Conservation (phyloP, 1,140 invertebrate species). For the Cotesia chilonis region DNA sequence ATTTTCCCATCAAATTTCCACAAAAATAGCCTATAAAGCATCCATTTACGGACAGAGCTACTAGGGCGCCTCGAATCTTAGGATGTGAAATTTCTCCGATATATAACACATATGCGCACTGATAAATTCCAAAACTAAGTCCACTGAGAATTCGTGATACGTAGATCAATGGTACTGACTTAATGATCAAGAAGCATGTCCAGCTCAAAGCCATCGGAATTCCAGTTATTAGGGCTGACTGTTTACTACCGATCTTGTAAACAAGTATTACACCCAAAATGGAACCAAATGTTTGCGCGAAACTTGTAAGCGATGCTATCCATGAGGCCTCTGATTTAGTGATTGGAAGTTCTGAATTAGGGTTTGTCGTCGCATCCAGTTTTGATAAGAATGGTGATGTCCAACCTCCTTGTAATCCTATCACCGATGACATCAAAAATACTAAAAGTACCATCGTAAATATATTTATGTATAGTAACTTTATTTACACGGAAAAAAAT, state of each 20-base stretch:
- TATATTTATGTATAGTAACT: too few species aligned
- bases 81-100: conserved; percentile 72
- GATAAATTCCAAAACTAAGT: conserved; percentile 71
- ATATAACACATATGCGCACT: conserved; percentile 73
- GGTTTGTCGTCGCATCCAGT: conserved; percentile 50
- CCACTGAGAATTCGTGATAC: conserved; percentile 68
- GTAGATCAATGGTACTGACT: conserved; percentile 66
- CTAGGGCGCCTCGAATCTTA: conserved; percentile 73
- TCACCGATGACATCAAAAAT: conserved; percentile 50
- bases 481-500: too few species aligned
- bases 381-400: conserved; percentile 69
- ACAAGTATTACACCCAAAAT: conserved; percentile 50
- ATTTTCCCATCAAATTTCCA: conserved; percentile 73
- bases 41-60: conserved; percentile 66
- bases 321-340: conserved; percentile 71
- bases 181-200: conserved; percentile 69
- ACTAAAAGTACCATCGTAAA: conserved; percentile 46
- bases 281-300: conserved; percentile 58
- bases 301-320: conserved; percentile 70
- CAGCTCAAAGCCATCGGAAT: conserved; percentile 72
- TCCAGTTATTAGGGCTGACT: conserved; percentile 69
- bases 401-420: conserved; percentile 64
- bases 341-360: conserved; percentile 64
- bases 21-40: conserved; percentile 71
- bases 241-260: conserved; percentile 72